Evolutionary conservation across 37 sponge, comb jelly and placozoan species (phyloP), one percentile per base, ranked within the genome.

Genomic region (Aplysina aerophoba): DNA sequence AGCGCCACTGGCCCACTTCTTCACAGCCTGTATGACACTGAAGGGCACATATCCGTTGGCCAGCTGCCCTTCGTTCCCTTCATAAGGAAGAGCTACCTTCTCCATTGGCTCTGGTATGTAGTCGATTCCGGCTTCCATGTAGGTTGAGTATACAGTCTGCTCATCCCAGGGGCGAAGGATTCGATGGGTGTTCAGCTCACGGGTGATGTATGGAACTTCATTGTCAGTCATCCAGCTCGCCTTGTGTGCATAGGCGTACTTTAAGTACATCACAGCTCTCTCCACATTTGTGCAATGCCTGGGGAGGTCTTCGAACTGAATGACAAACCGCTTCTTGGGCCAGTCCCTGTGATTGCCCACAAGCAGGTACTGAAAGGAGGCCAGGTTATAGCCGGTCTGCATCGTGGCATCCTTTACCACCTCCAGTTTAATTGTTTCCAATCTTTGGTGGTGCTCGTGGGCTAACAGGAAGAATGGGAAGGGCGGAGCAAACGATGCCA

Each of bases 301-400:
- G 17, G 87, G 81, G 24, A 87, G 22, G 36, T 66, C 37, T 20
- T 66, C 81, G 81, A 87, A 87, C 58, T 87, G 68, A 20, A 87
- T 28, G 25, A 87, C 44, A 81, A 63, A 80, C 1, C 87, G 69
- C 30, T 87, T 87, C 22, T 56, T 81, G 36, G 82, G 60, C 6
- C 36, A 80, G 5, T 30, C 30, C 41, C 73, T 39, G 44, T 81
- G 82, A 40, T 17, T 4, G 17, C 81, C 81, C 64, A 87, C 87
- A 55, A 80, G 21, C n/a, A 87, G 72, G 37, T 64, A 81, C 35
- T 85, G 64, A 62, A 62, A 62, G 11, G 64, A 62, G 5, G 12
- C 64, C 28, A 62, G 64, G 64, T 62, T 62, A 27, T 62, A 62
- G 3, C 28, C 28, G 5, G 27, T 62, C 64, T 62, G 64, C 64